Conservation (phyloP, 2,888 invertebrate genomes). For the Sesamia inferens region DNA sequence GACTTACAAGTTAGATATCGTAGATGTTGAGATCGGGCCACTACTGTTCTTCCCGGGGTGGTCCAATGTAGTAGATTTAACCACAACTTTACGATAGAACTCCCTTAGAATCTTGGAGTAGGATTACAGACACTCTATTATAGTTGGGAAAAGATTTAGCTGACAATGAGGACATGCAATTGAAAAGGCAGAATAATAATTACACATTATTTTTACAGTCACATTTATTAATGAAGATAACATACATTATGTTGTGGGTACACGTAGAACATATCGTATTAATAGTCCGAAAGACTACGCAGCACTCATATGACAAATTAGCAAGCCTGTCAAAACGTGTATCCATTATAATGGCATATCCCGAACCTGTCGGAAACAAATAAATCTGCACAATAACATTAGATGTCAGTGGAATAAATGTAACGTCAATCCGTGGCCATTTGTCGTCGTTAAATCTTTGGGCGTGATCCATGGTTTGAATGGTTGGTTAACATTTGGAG, state of each 20-base stretch:
- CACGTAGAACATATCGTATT: constrained; percentile 19
- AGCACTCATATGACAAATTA: constrained; percentile 71
- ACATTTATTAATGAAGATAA: constrained; percentile 22
- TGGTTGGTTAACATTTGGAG: constrained; percentile 14
- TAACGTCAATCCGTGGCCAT: constrained; percentile 86
- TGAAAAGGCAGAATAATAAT: not conserved
- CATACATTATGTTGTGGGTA: not conserved
- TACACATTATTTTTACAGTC: not conserved
- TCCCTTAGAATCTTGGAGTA: no score
- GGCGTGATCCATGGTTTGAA: constrained; percentile 67
- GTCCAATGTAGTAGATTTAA: no score
- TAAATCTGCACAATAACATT: constrained; percentile 85
- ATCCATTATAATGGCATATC: constrained; percentile 84
- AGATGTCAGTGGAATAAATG: constrained; percentile 85
- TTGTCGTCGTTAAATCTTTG: constrained; percentile 81
- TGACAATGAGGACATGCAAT: constrained; percentile 4
- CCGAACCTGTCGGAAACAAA: constrained; percentile 84
- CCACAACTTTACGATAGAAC: no score
- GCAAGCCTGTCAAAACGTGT: constrained; percentile 73
- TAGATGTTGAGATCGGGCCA: no score
- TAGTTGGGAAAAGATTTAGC: not conserved
- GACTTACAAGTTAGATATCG: no score
- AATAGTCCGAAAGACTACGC: constrained; percentile 14
- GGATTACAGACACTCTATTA: no score
- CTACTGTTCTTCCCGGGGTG: no score